phyloP scores from a whole-genome alignment of 1,140 invertebrate genomes.

The Rhopalosiphum maidis region DNA sequence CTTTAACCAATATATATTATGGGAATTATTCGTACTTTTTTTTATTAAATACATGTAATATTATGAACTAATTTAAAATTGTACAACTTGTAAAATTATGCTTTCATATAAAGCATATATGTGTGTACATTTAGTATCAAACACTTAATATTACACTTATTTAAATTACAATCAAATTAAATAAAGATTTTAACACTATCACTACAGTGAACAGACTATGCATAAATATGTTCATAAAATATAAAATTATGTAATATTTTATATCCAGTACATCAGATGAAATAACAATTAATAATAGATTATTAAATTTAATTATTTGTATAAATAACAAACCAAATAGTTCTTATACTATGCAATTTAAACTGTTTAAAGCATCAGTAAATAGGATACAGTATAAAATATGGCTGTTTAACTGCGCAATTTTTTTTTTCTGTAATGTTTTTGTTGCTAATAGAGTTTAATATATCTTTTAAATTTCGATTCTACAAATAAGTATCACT shows the following conservation, averaged over 20 bases:
- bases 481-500: conserved; percentile 59
- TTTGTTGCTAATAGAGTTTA: not conserved
- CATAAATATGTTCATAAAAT: no score
- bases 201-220: not conserved
- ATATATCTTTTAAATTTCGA: not conserved
- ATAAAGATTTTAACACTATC: not conserved
- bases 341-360: not conserved
- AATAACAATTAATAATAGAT: not conserved
- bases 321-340: not conserved
- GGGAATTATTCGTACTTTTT: not conserved
- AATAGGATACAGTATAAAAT: not conserved
- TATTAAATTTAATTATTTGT: not conserved
- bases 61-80: not conserved
- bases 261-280: not conserved
- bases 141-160: no score
- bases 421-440: not conserved
- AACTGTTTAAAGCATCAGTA: not conserved
- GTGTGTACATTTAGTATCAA: not conserved
- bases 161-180: not conserved
- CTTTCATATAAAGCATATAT: not conserved
- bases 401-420: not conserved
- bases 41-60: not conserved
- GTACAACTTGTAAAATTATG: not conserved
- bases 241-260: not conserved
- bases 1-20: not conserved